Evolutionary conservation across 2,797 vertebrate genomes (phyloP).

Genomic region (Acrossocheilus wenchowensis): DNA sequence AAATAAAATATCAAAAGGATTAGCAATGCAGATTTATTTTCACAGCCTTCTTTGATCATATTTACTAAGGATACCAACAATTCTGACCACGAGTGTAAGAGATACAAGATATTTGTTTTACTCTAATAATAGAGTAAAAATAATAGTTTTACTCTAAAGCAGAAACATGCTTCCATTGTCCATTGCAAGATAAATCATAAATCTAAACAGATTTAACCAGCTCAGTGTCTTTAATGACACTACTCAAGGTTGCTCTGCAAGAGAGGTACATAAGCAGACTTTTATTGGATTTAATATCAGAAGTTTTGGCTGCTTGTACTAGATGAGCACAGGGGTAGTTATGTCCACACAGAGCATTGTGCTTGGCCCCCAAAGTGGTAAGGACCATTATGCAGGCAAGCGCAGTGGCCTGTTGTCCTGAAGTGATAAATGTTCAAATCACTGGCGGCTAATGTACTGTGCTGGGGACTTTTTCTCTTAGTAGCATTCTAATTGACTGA

Average conservation of each 20-base stretch:
- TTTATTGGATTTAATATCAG: neutral
- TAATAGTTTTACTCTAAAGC: neutral
- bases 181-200: neutral
- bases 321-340: conserved; percentile 5
- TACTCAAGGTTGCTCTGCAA: neutral
- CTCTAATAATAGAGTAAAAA: neutral
- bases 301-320: neutral
- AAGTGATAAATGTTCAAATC: conserved; percentile 60
- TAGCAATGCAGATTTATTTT: too few species aligned
- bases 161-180: neutral
- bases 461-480: conserved; percentile 43
- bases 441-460: conserved; percentile 56
- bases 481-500: conserved; percentile 40
- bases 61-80: too few species aligned
- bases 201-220: neutral
- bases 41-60: too few species aligned
- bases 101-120: neutral
- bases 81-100: neutral
- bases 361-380: conserved; percentile 17
- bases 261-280: neutral
- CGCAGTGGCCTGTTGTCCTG: conserved; percentile 50
- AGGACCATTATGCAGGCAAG: conserved; percentile 26
- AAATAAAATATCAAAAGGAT: too few species aligned
- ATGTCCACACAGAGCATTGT: neutral
- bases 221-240: neutral